Percentiles rank a stretch among this genome's conserved stretches.
Evolutionary conservation across 2,113 vertebrate genomes (phyloP).

Genomic region (Mionectes macconnelli): DNA sequence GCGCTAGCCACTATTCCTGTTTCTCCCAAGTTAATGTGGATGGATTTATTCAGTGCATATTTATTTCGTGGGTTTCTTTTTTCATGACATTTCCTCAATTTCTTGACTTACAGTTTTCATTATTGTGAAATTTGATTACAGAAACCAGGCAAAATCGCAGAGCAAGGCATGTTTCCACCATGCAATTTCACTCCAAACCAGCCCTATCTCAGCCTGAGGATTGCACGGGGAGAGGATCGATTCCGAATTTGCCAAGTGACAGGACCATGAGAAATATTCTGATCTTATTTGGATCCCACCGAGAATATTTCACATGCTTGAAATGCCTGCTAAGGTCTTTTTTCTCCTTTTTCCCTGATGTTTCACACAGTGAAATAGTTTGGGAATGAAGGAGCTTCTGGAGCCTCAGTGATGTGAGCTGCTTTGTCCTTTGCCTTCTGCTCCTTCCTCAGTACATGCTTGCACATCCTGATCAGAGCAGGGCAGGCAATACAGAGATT

Average conservation of each 20-base stretch:
- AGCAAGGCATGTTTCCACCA: conserved; percentile 25
- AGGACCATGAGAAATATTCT: neutral
- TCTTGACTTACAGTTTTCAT: conserved; percentile 54
- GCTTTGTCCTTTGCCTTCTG: neutral
- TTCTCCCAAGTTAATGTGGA: conserved; percentile 5
- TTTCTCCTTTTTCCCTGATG: neutral
- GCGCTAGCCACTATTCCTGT: conserved; percentile 20
- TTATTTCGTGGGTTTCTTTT: conserved; percentile 29
- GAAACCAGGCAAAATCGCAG: conserved; percentile 27
- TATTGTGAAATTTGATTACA: conserved; percentile 63
- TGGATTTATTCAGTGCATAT: conserved; percentile 30
- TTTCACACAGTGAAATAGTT: neutral
- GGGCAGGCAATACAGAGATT: conserved; percentile 16
- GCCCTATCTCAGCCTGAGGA: neutral
- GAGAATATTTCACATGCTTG: neutral
- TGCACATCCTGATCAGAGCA: neutral
- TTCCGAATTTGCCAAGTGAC: conserved; percentile 22
- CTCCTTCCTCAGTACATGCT: neutral
- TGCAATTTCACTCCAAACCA: neutral
- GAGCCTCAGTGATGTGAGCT: neutral
- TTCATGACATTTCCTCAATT: conserved; percentile 56
- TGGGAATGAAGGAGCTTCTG: neutral
- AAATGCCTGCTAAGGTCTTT: neutral
- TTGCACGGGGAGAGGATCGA: conserved; percentile 14
- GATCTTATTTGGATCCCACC: neutral